A percentile compares a stretch with the other conserved stretches of the same genome.
phyloP scores from a whole-genome alignment of 2,113 vertebrate genomes.

The Paramormyrops kingsleyae region DNA sequence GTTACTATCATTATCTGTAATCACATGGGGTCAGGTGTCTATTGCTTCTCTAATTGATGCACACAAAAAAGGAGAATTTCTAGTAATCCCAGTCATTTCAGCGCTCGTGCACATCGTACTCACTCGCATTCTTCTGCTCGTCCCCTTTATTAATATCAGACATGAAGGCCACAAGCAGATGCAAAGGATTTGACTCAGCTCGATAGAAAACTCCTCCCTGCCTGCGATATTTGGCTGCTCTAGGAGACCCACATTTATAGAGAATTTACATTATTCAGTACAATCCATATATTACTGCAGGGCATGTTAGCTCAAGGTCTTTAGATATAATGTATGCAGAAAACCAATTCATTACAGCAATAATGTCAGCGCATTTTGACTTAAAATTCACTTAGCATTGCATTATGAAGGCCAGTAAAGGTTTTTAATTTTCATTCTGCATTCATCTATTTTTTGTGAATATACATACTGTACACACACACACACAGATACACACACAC shows the following conservation, averaged over 20 bases:
- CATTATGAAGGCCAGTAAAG: background rate
- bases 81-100: background rate
- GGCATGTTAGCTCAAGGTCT: background rate
- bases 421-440: background rate
- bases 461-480: background rate
- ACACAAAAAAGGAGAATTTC: background rate
- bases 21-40: background rate
- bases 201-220: background rate
- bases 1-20: background rate
- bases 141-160: background rate
- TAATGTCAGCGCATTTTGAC: background rate
- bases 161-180: background rate
- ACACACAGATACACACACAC: background rate
- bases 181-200: background rate
- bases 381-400: background rate
- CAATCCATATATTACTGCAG: conserved; percentile 1
- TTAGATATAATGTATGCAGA: background rate
- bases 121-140: background rate
- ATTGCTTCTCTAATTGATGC: background rate
- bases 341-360: background rate
- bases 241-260: background rate
- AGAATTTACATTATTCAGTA: background rate
- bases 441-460: background rate
- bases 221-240: background rate
- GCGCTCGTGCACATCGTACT: background rate